These are phyloP conservation scores for Artemia sp. DNA, from an alignment of 2,888 invertebrate genomes.

Conservation along the genomic window DNA sequence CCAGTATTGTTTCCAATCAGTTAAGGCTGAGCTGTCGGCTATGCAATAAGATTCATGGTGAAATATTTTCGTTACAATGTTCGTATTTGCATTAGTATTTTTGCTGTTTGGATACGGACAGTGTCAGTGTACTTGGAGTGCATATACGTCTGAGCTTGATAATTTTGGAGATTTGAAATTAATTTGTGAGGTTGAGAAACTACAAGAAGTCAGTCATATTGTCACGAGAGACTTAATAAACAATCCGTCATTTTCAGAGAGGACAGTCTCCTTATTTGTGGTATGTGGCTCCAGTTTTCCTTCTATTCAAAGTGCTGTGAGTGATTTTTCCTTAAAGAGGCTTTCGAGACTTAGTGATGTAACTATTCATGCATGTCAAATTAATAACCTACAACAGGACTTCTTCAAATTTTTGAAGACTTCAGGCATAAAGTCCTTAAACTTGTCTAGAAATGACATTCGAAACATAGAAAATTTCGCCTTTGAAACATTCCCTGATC, in stretches of 20 bases:
- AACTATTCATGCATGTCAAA: neutral
- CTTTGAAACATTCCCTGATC: constrained; percentile 52
- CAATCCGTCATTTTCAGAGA: neutral
- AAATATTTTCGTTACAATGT: no score
- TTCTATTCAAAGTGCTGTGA: neutral
- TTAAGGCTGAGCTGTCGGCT: no score
- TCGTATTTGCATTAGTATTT: no score
- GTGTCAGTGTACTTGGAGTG: neutral
- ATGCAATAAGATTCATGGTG: no score
- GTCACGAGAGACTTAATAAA: neutral
- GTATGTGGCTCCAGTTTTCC: neutral
- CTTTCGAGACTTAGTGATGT: neutral
- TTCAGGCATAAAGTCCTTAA: constrained; percentile 49
- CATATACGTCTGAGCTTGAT: constrained; percentile 1
- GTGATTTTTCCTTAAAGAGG: neutral
- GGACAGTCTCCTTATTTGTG: constrained; percentile 9
- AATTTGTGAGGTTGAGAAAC: neutral
- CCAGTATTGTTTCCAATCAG: no score
- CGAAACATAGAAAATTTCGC: constrained; percentile 50
- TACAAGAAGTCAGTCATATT: neutral
- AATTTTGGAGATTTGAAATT: neutral
- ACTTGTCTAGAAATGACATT: constrained; percentile 70
- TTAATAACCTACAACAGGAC: neutral
- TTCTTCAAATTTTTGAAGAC: neutral
- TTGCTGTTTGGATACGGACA: neutral